Percentiles rank a stretch among this genome's conserved stretches.
Conservation (phyloP, 2,888 invertebrate genomes). For the Diaprepes abbreviatus region DNA sequence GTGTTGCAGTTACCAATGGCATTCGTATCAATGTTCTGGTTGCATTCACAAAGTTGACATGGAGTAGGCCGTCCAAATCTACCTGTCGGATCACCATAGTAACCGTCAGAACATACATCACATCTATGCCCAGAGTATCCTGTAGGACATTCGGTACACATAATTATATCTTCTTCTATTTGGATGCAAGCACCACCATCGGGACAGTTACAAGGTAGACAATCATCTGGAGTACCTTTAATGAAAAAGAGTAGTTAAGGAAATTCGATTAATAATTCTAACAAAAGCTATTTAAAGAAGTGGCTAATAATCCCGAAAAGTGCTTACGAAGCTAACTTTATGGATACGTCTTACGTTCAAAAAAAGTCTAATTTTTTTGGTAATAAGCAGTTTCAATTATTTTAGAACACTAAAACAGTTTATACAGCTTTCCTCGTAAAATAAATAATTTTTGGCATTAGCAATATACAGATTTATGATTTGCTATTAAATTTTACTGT, state of each 20-base stretch:
- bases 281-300: too few relatives aligned
- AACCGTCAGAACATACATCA: constrained; percentile 95
- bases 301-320: too few relatives aligned
- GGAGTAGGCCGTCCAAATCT: constrained; percentile 76
- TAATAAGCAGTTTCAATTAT: too few relatives aligned
- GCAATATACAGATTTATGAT: too few relatives aligned
- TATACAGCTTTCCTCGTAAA: too few relatives aligned
- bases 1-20: constrained; percentile 98
- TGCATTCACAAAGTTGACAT: constrained; percentile 92
- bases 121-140: constrained; percentile 93
- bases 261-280: too few relatives aligned
- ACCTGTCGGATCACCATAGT: constrained; percentile 67
- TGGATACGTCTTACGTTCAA: too few relatives aligned
- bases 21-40: constrained; percentile 93
- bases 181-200: constrained; percentile 94
- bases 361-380: too few relatives aligned
- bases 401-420: too few relatives aligned
- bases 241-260: constrained; percentile 43
- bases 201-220: constrained; percentile 95
- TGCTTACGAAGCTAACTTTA: too few relatives aligned
- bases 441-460: too few relatives aligned
- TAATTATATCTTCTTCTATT: constrained; percentile 86
- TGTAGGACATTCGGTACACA: constrained; percentile 94
- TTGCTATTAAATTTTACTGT: too few relatives aligned
- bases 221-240: constrained; percentile 87